Evolutionary conservation across 2,113 vertebrate species (phyloP).

Genomic region (Herpetotheres cachinnans): DNA sequence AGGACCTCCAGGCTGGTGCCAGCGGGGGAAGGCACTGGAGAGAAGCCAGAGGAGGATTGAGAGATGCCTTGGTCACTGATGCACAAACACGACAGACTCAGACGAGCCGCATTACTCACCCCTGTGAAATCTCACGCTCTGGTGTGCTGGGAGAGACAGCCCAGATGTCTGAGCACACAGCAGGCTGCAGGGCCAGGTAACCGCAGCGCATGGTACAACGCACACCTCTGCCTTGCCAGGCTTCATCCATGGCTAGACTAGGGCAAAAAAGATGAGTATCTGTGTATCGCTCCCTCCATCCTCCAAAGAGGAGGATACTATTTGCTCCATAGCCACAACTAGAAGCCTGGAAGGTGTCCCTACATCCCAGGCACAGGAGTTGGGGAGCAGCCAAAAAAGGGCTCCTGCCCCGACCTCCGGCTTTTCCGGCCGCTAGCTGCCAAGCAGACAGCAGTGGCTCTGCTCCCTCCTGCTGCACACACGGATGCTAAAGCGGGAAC

Average conservation of each 20-base stretch:
- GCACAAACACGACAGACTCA: background rate
- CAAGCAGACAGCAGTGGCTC: background rate
- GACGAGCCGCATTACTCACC: background rate
- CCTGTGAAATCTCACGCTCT: background rate
- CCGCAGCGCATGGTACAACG: rapidly evolving
- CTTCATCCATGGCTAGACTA: background rate
- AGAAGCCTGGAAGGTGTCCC: background rate
- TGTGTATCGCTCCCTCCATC: rapidly evolving
- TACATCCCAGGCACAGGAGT: background rate
- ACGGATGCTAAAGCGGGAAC: rapidly evolving
- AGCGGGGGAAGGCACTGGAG: background rate
- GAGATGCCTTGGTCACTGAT: background rate
- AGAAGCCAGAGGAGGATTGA: background rate
- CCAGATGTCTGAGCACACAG: background rate
- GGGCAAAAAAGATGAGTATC: background rate
- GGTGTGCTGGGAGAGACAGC: background rate
- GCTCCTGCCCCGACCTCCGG: background rate
- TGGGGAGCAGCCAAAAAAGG: rapidly evolving
- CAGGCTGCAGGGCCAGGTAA: background rate
- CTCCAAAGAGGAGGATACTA: background rate
- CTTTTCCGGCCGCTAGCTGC: background rate
- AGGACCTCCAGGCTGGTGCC: background rate
- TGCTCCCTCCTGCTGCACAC: background rate
- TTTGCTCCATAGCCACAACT: background rate
- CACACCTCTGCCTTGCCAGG: background rate